Conservation (phyloP, 2,113 vertebrate species). For the Urocynchramus pylzowi region DNA sequence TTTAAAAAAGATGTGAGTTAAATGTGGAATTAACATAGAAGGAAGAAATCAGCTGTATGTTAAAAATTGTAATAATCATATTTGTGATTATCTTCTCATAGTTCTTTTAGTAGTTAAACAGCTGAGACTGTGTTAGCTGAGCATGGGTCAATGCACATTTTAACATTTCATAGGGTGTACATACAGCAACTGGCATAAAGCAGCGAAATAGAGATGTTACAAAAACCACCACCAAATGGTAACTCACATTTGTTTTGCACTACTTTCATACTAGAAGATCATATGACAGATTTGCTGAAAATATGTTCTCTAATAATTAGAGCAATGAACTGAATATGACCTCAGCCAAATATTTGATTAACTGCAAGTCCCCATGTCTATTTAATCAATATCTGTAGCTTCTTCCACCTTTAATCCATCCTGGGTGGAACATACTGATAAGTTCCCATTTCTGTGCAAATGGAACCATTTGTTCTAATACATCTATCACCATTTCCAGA, state of each 20-base stretch:
- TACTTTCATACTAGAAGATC: background rate
- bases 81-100: background rate
- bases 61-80: background rate
- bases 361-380: background rate
- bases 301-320: constrained; percentile 16
- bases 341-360: background rate
- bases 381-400: background rate
- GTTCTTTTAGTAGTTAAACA: background rate
- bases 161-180: background rate
- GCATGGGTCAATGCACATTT: background rate
- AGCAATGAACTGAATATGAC: background rate
- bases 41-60: background rate
- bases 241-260: background rate
- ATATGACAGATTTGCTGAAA: background rate
- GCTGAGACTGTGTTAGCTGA: background rate
- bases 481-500: background rate
- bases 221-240: background rate
- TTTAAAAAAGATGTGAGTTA: background rate
- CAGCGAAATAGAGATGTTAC: background rate
- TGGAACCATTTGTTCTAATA: background rate
- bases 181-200: background rate
- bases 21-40: background rate
- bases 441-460: background rate
- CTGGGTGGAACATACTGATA: background rate
- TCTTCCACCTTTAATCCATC: background rate